Base-by-base conservation (phyloP, 2,797 vertebrate species). In the Microctenopoma stevenorrisi region DNA sequence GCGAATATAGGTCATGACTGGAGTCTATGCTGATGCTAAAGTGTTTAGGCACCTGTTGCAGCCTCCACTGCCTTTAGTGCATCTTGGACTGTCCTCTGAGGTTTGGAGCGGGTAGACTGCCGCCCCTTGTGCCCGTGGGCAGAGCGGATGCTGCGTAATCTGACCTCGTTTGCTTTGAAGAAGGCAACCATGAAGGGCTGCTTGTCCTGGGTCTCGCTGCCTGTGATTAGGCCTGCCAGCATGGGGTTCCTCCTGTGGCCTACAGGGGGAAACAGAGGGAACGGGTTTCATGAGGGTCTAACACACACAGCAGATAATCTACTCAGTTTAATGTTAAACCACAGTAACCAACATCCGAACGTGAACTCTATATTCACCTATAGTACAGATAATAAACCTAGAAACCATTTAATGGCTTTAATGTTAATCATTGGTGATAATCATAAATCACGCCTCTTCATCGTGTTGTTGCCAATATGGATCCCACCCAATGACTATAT, bases 131-230 rank as follows among this genome's bases (percentile, higher is more conserved):
- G 91, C 30, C 88, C 89, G 0, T 92, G 82, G 14, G 91, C 83
- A 2, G 98, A 99, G 73, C 98, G 96, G 51, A 94, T 51, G 9
- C 95, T 95, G 47, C 98, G 96, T 16, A 98, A 88, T 26, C 96
- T 97, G 26, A 97, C 95, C 81, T 97, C 96, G 0, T 95, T 96
- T 64, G 96, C 96, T 92, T 97, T 98, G 80, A 99, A 97, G 88
- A 99, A 99, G 61, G 95, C 97, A 1, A 99, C 97, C 35, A 98
- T 94, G 90, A 99, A 99, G 0, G 98, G 96, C 77, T 97, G 98
- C 89, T 96, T 98, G 86, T 96, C 95, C 89, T 96, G 96, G 0
- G 95, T 93, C 35, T 96, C 96, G 0, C 93, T 87, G 55, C 94
- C 92, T 0, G 94, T 95, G 7, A 95, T 92, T 7, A 99, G 92